A percentile compares a stretch with the other conserved stretches of the same genome.
Evolutionary conservation across 1,140 invertebrate species (phyloP).

Genomic region (Saccostrea cuccullata): DNA sequence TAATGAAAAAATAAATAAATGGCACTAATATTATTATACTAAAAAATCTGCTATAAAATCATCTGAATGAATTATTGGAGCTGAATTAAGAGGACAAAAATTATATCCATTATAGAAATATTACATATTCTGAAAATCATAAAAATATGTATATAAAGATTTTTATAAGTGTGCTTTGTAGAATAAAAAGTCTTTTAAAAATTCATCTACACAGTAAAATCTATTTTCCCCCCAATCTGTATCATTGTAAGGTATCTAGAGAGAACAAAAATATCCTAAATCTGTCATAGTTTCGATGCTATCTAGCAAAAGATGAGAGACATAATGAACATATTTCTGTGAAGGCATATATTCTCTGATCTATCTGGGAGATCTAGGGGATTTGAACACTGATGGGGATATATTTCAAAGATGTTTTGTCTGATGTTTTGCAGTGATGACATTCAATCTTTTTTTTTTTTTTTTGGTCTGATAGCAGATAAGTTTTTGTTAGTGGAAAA

Average conservation of each 20-base stretch:
- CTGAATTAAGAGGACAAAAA: background rate
- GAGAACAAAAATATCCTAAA: background rate
- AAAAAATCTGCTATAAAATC: background rate
- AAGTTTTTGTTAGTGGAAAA: too few species aligned
- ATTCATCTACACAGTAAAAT: background rate
- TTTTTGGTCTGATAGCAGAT: too few species aligned
- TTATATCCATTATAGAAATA: too few species aligned
- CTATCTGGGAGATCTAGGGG: conserved; percentile 2
- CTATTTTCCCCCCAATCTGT: background rate
- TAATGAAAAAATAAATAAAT: too few species aligned
- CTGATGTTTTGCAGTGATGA: background rate
- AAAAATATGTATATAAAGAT: too few species aligned
- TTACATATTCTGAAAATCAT: too few species aligned
- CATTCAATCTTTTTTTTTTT: too few species aligned
- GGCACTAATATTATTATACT: too few species aligned
- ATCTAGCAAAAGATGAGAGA: background rate
- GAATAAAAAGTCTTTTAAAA: background rate
- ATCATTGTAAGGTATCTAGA: background rate
- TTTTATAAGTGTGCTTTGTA: background rate
- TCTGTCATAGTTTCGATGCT: conserved; percentile 6
- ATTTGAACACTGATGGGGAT: conserved; percentile 6
- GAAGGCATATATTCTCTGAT: background rate
- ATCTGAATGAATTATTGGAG: background rate
- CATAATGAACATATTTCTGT: background rate
- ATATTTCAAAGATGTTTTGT: background rate